Percentiles rank a stretch among this genome's conserved stretches.
These are phyloP conservation scores for Diachrysia chrysitis DNA, from an alignment of 2,888 invertebrate genomes.

Conservation along the genomic window DNA sequence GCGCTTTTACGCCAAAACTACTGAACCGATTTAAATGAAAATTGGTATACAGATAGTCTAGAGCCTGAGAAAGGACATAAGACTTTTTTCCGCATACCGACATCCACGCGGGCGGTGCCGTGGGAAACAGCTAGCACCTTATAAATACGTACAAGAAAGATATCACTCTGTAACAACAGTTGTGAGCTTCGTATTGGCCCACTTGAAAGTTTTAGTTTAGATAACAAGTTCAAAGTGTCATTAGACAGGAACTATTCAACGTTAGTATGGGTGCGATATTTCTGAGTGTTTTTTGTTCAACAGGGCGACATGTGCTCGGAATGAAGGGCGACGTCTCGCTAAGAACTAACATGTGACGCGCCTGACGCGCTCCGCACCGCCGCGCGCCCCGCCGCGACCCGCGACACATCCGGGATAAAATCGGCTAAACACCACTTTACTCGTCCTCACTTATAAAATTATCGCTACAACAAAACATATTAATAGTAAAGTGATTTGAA, in stretches of 20 bases:
- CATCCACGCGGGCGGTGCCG: no score
- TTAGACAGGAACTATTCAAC: slow-evolving; percentile 53
- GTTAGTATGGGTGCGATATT: slow-evolving; percentile 58
- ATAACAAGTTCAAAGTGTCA: slow-evolving; percentile 63
- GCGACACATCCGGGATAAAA: slow-evolving; percentile 69
- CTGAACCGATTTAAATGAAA: no score
- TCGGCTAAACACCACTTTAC: slow-evolving; percentile 53
- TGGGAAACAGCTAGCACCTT: no score
- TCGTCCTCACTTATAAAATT: slow-evolving; percentile 31
- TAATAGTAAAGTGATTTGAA: neutral
- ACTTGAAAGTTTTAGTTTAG: slow-evolving; percentile 56
- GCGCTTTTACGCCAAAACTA: no score
- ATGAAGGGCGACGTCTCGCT: slow-evolving; percentile 65
- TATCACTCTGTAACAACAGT: slow-evolving; percentile 43
- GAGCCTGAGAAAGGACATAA: no score
- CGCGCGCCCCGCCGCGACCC: slow-evolving; percentile 51
- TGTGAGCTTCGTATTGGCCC: slow-evolving; percentile 38
- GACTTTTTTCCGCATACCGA: no score
- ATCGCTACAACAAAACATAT: slow-evolving; percentile 40
- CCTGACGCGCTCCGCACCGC: slow-evolving; percentile 42
- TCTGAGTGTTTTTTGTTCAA: slow-evolving; percentile 59
- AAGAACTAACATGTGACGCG: slow-evolving; percentile 74
- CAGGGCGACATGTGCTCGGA: slow-evolving; percentile 67
- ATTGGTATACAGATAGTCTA: no score
- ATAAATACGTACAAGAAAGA: slow-evolving; percentile 23